Evolutionary conservation across 2,888 invertebrate species (phyloP).

Genomic region (Leptopilina syphax): DNA sequence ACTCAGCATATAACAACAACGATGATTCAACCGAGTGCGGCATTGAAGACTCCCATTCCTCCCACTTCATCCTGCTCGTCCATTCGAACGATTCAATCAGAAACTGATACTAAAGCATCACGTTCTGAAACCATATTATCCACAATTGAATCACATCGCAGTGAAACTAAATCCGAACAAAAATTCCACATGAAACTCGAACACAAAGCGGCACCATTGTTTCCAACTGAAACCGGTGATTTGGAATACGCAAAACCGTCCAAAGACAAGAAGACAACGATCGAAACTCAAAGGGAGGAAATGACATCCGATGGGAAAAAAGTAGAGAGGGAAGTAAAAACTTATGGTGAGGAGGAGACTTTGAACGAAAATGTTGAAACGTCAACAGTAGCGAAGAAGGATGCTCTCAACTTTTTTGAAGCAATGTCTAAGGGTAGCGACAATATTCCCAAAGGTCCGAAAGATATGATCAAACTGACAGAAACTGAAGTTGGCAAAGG

Average conservation of each 20-base stretch:
- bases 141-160: conserved; percentile 71
- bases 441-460: conserved; percentile 68
- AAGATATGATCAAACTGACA: conserved; percentile 74
- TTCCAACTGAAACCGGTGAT: conserved; percentile 54
- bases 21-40: conserved; percentile 70
- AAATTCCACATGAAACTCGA: conserved; percentile 75
- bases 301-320: conserved; percentile 54
- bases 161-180: conserved; percentile 74
- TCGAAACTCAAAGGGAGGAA: conserved; percentile 56
- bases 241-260: conserved; percentile 52
- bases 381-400: conserved; percentile 81
- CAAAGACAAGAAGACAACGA: conserved; percentile 53
- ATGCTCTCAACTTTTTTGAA: conserved; percentile 83
- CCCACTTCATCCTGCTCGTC: conserved; percentile 61
- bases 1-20: conserved; percentile 70
- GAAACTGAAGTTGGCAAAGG: conserved; percentile 67
- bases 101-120: conserved; percentile 64
- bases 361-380: conserved; percentile 78
- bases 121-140: conserved; percentile 73
- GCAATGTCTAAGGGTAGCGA: conserved; percentile 79
- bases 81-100: conserved; percentile 66
- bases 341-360: conserved; percentile 59
- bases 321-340: conserved; percentile 58
- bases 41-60: conserved; percentile 65
- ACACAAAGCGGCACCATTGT: conserved; percentile 70